phyloP scores from a whole-genome alignment of 1,140 invertebrate species.

The Aporrectodea caliginosa region DNA sequence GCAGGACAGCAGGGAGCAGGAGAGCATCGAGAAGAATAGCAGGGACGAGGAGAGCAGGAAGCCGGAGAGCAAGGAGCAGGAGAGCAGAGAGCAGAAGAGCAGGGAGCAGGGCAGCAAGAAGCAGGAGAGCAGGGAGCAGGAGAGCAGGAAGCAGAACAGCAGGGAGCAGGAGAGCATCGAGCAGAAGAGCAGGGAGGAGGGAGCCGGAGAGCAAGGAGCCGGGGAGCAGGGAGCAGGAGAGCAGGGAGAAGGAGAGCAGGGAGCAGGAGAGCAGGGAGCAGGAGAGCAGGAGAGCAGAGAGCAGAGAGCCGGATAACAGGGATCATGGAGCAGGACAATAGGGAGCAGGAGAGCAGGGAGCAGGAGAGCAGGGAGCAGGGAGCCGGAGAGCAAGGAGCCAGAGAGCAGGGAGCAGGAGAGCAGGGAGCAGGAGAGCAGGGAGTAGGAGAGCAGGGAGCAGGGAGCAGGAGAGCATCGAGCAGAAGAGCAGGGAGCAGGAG shows the following conservation, averaged over 20 bases:
- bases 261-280: conserved; percentile 32
- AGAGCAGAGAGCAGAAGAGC: too few species aligned
- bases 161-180: conserved; percentile 34
- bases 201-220: not conserved
- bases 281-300: not conserved
- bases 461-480: too few species aligned
- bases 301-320: too few species aligned
- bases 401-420: not conserved
- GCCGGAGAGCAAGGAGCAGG: not conserved
- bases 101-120: conserved; percentile 33
- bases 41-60: conserved; percentile 33
- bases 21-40: not conserved
- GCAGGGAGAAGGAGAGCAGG: conserved; percentile 8
- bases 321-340: not conserved
- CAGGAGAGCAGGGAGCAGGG: not conserved
- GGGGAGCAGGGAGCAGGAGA: not conserved
- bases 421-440: too few species aligned
- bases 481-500: too few species aligned
- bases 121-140: conserved; percentile 34
- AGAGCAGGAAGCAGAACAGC: conserved; percentile 33
- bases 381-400: not conserved
- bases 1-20: not conserved
- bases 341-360: not conserved
- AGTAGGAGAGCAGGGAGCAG: too few species aligned
- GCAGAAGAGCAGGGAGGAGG: conserved; percentile 17